Conservation (phyloP, 2,888 invertebrate genomes). For the Phortica magna region DNA sequence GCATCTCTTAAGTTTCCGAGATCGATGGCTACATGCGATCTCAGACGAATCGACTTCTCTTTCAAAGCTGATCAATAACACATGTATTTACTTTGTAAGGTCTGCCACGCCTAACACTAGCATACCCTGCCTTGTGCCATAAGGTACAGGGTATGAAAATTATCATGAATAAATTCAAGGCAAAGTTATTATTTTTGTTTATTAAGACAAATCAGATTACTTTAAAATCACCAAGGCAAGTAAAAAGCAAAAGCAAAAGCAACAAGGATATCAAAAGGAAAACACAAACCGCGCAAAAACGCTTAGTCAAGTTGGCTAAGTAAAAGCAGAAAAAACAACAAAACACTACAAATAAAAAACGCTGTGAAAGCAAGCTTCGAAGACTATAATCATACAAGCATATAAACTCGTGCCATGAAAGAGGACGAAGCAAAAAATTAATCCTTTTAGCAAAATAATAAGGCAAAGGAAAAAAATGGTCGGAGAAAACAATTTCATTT, state of each 20-base stretch:
- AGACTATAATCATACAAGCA: not conserved
- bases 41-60: not conserved
- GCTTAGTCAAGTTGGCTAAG: not conserved
- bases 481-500: not conserved
- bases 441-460: not conserved
- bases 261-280: not conserved
- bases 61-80: not conserved
- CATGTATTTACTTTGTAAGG: not conserved
- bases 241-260: not conserved
- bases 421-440: not conserved
- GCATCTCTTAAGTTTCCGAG: too few species aligned
- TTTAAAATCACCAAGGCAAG: not conserved
- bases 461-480: not conserved
- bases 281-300: not conserved
- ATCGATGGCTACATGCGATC: too few species aligned
- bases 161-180: too few species aligned
- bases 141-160: too few species aligned
- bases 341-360: too few species aligned
- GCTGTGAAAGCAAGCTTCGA: not conserved
- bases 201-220: not conserved
- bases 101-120: not conserved
- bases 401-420: not conserved
- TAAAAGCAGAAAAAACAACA: too few species aligned
- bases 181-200: not conserved
- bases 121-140: too few species aligned